These are phyloP conservation scores for Psittacula cyanocephala DNA, from an alignment of 2,113 vertebrate genomes.

Conservation along the genomic window DNA sequence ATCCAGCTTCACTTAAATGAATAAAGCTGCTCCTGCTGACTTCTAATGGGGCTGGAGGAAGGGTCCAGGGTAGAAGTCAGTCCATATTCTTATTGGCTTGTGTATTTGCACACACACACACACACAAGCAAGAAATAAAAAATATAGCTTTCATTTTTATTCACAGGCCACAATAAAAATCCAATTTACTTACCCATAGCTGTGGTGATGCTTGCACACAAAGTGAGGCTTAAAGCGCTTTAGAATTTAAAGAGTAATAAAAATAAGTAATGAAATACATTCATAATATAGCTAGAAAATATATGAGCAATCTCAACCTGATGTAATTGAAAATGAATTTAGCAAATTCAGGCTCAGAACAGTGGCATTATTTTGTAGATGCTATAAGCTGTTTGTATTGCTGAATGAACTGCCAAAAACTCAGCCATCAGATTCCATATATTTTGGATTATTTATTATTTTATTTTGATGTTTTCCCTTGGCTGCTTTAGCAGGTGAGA, in stretches of 20 bases:
- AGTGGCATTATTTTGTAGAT: background rate
- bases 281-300: slow-evolving; percentile 5
- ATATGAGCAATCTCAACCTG: background rate
- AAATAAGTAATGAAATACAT: slow-evolving; percentile 9
- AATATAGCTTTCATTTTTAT: background rate
- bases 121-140: background rate
- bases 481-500: background rate
- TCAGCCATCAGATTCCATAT: background rate
- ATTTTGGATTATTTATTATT: background rate
- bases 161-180: background rate
- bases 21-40: background rate
- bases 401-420: background rate
- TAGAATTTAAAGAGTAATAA: background rate
- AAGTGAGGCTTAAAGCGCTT: background rate
- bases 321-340: slow-evolving; percentile 9
- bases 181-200: background rate
- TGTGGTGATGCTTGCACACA: background rate
- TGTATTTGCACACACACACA: background rate
- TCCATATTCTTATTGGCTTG: background rate
- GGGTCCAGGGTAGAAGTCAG: background rate
- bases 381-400: background rate
- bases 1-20: background rate
- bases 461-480: background rate
- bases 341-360: background rate
- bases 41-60: accelerated